phyloP scores from a whole-genome alignment of 2,888 invertebrate species.

The Dioctria rufipes region DNA sequence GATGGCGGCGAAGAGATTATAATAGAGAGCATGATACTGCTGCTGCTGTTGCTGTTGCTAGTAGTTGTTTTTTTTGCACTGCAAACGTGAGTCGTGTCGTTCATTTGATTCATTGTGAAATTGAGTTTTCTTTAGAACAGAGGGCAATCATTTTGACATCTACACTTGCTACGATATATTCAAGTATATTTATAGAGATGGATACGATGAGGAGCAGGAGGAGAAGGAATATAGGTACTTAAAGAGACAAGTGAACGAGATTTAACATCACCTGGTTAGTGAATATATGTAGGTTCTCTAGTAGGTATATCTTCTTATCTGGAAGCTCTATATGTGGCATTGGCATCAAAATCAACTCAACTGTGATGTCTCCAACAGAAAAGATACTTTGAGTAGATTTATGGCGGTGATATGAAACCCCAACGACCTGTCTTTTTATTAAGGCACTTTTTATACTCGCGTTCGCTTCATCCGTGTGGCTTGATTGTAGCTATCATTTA shows the following conservation, averaged over 20 bases:
- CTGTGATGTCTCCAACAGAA: constrained; percentile 1
- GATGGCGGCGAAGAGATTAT: not conserved
- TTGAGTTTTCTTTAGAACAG: not conserved
- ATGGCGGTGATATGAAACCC: constrained; percentile 45
- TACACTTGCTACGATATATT: too few relatives aligned
- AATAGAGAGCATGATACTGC: not conserved
- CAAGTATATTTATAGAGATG: not conserved
- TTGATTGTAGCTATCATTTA: constrained; percentile 33
- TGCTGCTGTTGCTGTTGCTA: not conserved
- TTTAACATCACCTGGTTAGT: constrained; percentile 39
- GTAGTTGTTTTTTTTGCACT: too few relatives aligned
- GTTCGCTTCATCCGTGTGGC: not conserved
- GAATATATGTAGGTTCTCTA: not conserved
- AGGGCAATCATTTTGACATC: not conserved
- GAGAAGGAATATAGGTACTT: not conserved
- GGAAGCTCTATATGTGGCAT: too few relatives aligned
- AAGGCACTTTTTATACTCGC: constrained; percentile 26
- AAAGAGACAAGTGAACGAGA: not conserved
- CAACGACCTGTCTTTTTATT: constrained; percentile 44
- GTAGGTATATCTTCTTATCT: not conserved
- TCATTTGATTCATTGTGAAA: not conserved
- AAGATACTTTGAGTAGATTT: constrained; percentile 26
- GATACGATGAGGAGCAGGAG: not conserved
- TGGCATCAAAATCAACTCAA: constrained; percentile 8
- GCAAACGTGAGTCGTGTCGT: not conserved